Evolutionary conservation across 2,888 invertebrate genomes (phyloP), one percentile per base, ranked within the genome.

Genomic region (Drosophila meridiana): DNA sequence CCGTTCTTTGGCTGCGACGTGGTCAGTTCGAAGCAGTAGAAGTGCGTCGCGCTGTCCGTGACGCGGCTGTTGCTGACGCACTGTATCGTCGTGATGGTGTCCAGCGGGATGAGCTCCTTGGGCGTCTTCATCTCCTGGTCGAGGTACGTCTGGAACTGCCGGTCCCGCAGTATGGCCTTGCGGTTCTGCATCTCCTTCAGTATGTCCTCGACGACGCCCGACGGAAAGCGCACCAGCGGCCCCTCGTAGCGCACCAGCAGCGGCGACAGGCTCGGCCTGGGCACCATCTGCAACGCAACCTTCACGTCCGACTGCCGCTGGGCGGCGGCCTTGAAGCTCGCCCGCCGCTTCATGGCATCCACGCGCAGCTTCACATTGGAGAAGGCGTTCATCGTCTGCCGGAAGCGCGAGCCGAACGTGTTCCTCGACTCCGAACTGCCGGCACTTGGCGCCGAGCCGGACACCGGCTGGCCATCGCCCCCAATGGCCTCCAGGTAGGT

Each of bases 151-250:
- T 95, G 94, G 36, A 97, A 93, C 89, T 96, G 96, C 52, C 96
- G 95, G 78, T 96, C 96, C 5, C 95, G 95, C 32, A 97, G 92
- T 47, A 96, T 94, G 89, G 96, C 96, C 93, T 95, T 96, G 48
- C 96, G 94, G n/a, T 94, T 94, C 74, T 96, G 96, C 88, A 96
- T 95, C 91, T 97, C 97, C 75, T 96, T 96, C 60, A 97, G 95
- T 65, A 96, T 93, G 77, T 96, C 96, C 80, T 96, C 96, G 2
- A 96, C 95, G 0, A 95, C 95, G 9, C 95, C 95, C 8, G 92
- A 90, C 5, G 93, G 93, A 28, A 93, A 92, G 2, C 93, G 92
- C 74, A 93, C 92, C 45, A 93, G 65, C 0, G 92, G 93, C 0
- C 93, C 93, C 75, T 93, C 93, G 69, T 93, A 91, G 13, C 93